Evolutionary conservation across 2,888 invertebrate species (phyloP), one percentile per base, ranked within the genome.

Genomic region (Prionchulus punctatus): DNA sequence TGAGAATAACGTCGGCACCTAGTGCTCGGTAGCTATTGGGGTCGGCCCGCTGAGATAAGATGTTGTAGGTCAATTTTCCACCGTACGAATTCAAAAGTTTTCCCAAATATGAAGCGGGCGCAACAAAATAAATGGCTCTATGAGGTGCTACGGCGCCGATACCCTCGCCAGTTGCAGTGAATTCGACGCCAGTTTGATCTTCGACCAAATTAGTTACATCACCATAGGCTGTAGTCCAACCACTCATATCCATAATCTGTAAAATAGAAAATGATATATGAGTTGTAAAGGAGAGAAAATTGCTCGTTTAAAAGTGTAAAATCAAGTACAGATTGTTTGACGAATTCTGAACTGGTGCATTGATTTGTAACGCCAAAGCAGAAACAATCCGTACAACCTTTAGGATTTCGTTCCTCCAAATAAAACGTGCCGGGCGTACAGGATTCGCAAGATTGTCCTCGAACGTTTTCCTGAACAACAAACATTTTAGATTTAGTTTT

Each of bases 351-450:
- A 28, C 50, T 49, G 50, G 77, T 74, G 70, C 94, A 94, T 4
- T 84, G 77, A 0, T 83, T 82, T 0, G 91, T 87, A 72, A 87
- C 86, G 1, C 90, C 91, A 70, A 92, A 98, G 71, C 98, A 98
- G 80, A 89, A 94, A 69, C 98, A 98, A 63, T 86, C 84, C 1
- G 90, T 89, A 69, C 96, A 98, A 1, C 96, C 98, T 1, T 84
- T 81, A 0, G 84, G 82, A 71, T 94, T 90, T 56, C 76, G 77
- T 1, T 79, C 78, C 71, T 88, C 84, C 31, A 98, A 76, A 71
- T 92, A 85, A 75, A 89, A 98, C 2, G 86, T 86, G 21, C 90
- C 90, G 36, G 86, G 84, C 61, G 80, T 80, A 70, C 96, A 98
- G 1, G 80, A 77, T 64, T 87, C 83, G 69, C 96, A 98, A 7